phyloP scores from a whole-genome alignment of 2,113 vertebrate species.

The Megaleporinus macrocephalus region DNA sequence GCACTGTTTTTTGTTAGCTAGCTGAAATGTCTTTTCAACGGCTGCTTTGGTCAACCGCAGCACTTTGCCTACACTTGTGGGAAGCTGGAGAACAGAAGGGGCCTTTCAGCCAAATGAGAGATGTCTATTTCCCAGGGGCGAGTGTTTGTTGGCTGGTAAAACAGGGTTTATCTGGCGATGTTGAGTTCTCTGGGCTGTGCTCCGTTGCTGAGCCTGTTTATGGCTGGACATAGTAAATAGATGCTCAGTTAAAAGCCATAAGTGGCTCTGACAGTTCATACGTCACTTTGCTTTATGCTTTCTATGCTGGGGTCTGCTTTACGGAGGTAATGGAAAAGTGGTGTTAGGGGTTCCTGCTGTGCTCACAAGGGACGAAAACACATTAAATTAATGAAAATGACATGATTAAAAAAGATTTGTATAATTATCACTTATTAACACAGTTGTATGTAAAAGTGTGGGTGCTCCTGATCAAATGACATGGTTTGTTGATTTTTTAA shows the following conservation, averaged over 20 bases:
- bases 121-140: constrained; percentile 42
- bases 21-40: constrained; percentile 65
- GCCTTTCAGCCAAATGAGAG: constrained; percentile 49
- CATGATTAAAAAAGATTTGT: not conserved
- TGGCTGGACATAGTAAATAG: constrained; percentile 36
- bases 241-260: constrained; percentile 11
- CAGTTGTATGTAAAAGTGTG: not conserved
- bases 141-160: constrained; percentile 45
- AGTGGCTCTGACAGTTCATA: constrained; percentile 22
- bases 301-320: constrained; percentile 29
- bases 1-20: constrained; percentile 15
- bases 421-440: not conserved
- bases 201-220: constrained; percentile 20
- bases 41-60: constrained; percentile 58
- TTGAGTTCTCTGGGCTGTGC: constrained; percentile 42
- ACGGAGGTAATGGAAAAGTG: constrained; percentile 4
- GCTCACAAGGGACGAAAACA: not conserved
- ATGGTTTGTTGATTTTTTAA: too few relatives aligned
- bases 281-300: constrained; percentile 25
- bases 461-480: too few relatives aligned
- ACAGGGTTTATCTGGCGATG: constrained; percentile 54
- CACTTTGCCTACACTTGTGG: constrained; percentile 50
- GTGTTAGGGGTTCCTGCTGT: not conserved
- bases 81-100: constrained; percentile 44
- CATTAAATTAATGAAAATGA: not conserved